Evolutionary conservation across 2,888 invertebrate genomes (phyloP), one percentile per base, ranked within the genome.

Genomic region (Megamerina dolium): DNA sequence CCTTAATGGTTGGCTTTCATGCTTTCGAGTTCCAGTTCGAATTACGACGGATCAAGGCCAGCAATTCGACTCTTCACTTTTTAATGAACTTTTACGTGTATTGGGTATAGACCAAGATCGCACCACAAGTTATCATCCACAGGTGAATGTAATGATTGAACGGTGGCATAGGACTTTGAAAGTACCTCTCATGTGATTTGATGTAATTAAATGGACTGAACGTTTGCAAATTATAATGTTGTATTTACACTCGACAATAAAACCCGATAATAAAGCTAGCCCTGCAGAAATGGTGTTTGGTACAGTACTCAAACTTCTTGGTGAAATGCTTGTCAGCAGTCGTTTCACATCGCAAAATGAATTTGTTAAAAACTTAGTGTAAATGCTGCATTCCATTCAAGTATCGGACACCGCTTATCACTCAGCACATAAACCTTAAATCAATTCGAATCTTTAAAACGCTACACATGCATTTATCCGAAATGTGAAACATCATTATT

Each of bases 111-210:
- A 58, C 45, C 55, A 54, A 46, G 47, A 43, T 5, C 39, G 50
- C 29, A 64, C 60, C 2, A 61, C 65, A 0, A 48, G 64, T 32
- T n/a, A n/a, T n/a, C n/a, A n/a, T n/a, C n/a, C n/a, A n/a, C n/a
- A n/a, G n/a, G 51, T 63, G 0, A 71, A 72, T 36, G 70, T 68
- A 1, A 55, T 68, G 44, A 56, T 73, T 2, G 69, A 73, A 45
- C 48, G 68, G 3, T 60, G 64, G 40, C 72, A 73, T 46, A 53
- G 72, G 2, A 56, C 58, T n/a, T 44, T 72, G 36, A 73, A 68
- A 52, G 20, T 44, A 17, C 9, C 41, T 2, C 41, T 45, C 3
- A 31, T 29, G 27, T 40, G 37, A 29, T 27, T 27, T 12, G 17
- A 31, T 14, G 10, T 17, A 4, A 4, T 30, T 3, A 23, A 42